A percentile compares a stretch with the other conserved stretches of the same genome.
These are phyloP conservation scores for Pheosia gnoma DNA, from an alignment of 2,888 invertebrate genomes.

Conservation along the genomic window DNA sequence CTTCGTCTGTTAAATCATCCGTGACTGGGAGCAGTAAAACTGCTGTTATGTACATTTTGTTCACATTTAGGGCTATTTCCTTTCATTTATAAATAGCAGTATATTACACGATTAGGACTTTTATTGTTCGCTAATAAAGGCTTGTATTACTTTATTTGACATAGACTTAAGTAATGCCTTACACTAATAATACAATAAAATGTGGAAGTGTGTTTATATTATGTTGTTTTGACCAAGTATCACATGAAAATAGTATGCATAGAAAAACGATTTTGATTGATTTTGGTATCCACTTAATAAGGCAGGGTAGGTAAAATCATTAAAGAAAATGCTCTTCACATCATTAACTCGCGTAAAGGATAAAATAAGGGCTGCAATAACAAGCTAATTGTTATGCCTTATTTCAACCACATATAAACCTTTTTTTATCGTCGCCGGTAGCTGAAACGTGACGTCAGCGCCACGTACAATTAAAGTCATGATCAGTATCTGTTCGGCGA, in stretches of 20 bases:
- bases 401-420: slow-evolving; percentile 54
- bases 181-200: background rate
- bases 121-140: slow-evolving; percentile 44
- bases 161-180: background rate
- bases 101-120: slow-evolving; percentile 48
- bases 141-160: slow-evolving; percentile 27
- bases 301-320: too few relatives aligned
- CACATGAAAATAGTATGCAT: too few relatives aligned
- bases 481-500: slow-evolving; percentile 80
- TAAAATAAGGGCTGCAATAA: too few relatives aligned
- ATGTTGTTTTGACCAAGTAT: too few relatives aligned
- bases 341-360: too few relatives aligned
- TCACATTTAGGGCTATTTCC: slow-evolving; percentile 58
- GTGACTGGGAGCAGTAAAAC: slow-evolving; percentile 64
- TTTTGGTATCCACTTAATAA: too few relatives aligned
- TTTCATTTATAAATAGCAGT: slow-evolving; percentile 55
- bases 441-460: slow-evolving; percentile 77
- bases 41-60: slow-evolving; percentile 54
- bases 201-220: background rate
- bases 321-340: too few relatives aligned
- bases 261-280: too few relatives aligned
- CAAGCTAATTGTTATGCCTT: too few relatives aligned
- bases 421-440: slow-evolving; percentile 49
- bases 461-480: slow-evolving; percentile 80
- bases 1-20: slow-evolving; percentile 67